These are phyloP conservation scores for Sibirionetta formosa DNA, from an alignment of 2,797 vertebrate species.

Conservation along the genomic window DNA sequence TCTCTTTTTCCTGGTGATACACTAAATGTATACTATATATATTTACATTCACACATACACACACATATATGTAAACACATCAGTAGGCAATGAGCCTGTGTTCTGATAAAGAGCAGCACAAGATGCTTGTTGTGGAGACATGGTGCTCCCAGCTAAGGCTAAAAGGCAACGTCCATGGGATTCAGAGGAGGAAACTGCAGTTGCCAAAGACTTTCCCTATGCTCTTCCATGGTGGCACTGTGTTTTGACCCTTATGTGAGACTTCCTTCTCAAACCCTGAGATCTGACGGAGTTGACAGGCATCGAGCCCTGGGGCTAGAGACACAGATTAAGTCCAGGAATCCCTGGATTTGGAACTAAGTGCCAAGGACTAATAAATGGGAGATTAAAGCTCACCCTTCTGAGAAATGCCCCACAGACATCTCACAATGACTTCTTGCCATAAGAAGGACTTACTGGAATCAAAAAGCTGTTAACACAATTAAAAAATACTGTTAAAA, in stretches of 20 bases:
- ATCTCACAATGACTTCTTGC: background rate
- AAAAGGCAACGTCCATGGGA: background rate
- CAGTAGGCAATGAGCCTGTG: background rate
- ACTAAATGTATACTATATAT: background rate
- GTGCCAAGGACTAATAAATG: background rate
- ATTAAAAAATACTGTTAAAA: background rate
- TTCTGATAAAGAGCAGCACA: background rate
- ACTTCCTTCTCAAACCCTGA: background rate
- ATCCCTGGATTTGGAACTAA: background rate
- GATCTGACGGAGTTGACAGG: background rate
- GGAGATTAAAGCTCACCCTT: background rate
- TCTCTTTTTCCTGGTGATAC: background rate
- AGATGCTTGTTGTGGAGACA: fast-evolving
- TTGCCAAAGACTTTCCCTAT: background rate
- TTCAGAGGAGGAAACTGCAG: background rate
- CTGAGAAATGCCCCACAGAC: background rate
- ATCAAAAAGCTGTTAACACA: background rate
- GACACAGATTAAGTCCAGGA: background rate
- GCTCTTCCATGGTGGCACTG: background rate
- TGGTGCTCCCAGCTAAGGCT: background rate
- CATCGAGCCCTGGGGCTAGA: background rate
- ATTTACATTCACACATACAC: background rate
- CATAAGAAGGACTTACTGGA: background rate
- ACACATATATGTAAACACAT: fast-evolving
- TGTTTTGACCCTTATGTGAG: background rate